Evolutionary conservation across 2,797 vertebrate species (phyloP).

Genomic region (Caiman crocodilus): DNA sequence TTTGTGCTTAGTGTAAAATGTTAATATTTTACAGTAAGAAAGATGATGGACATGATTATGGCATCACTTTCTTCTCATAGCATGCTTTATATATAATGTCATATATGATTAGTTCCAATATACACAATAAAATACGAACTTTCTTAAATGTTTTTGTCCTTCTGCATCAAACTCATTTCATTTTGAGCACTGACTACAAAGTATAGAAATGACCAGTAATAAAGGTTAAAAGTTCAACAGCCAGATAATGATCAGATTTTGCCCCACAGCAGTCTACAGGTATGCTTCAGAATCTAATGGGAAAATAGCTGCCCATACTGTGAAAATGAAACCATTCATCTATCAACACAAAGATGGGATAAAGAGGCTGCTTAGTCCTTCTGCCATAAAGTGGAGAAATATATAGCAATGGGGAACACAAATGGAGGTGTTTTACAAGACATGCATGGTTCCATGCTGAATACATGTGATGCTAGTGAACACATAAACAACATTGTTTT

Average conservation of each 20-base stretch:
- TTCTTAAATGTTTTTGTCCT: neutral
- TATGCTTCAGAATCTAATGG: no score
- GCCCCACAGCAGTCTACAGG: neutral
- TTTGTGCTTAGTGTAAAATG: neutral
- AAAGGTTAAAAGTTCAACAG: neutral
- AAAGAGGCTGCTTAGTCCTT: constrained; percentile 40
- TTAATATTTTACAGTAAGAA: constrained; percentile 10
- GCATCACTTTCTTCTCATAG: neutral
- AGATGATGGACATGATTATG: neutral
- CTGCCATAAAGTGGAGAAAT: neutral
- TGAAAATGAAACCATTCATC: constrained; percentile 45
- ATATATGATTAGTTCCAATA: neutral
- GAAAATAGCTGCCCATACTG: no score
- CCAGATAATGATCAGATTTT: neutral
- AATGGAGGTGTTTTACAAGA: no score
- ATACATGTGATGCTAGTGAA: no score
- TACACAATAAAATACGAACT: neutral
- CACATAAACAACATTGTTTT: no score
- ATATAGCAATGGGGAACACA: no score
- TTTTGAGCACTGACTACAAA: neutral
- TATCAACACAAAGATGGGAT: constrained; percentile 26
- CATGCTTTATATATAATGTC: neutral
- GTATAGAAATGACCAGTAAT: neutral
- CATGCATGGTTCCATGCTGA: no score
- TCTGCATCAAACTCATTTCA: neutral